phyloP scores from a whole-genome alignment of 2,113 vertebrate species.

The Amphiprion percula region DNA sequence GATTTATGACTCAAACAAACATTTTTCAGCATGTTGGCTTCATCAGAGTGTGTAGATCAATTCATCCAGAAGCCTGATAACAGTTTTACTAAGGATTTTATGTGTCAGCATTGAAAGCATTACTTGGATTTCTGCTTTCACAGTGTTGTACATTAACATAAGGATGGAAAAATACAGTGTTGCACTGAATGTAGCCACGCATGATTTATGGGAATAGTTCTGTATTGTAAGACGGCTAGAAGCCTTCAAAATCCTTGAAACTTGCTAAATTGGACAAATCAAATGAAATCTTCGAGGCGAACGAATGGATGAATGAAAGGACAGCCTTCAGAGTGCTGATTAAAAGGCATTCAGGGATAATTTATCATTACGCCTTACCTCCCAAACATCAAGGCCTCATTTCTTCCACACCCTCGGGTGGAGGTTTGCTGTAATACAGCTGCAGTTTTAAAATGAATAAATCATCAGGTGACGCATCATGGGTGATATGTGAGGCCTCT shows the following conservation, averaged over 20 bases:
- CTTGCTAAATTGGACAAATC: slow-evolving; percentile 4
- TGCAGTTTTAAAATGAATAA: background rate
- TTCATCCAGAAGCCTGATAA: slow-evolving; percentile 15
- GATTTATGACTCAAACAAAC: slow-evolving; percentile 43
- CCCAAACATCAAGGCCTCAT: slow-evolving; percentile 7
- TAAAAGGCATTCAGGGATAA: background rate
- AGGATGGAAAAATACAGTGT: background rate
- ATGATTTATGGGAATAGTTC: background rate
- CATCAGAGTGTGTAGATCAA: slow-evolving; percentile 23
- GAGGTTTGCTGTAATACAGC: background rate
- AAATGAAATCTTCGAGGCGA: background rate
- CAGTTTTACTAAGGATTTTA: background rate
- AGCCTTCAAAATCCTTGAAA: background rate
- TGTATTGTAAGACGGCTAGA: background rate
- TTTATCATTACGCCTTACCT: background rate
- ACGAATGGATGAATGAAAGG: slow-evolving; percentile 12
- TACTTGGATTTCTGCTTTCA: background rate
- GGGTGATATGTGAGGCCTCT: background rate
- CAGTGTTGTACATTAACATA: background rate
- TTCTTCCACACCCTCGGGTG: background rate
- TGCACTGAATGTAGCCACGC: background rate
- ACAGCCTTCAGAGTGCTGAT: background rate
- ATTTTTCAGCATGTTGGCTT: slow-evolving; percentile 30
- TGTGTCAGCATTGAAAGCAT: slow-evolving; percentile 12
- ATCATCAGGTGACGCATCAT: background rate